Conservation (phyloP, 2,113 vertebrate species). For the Microtus montanus region DNA sequence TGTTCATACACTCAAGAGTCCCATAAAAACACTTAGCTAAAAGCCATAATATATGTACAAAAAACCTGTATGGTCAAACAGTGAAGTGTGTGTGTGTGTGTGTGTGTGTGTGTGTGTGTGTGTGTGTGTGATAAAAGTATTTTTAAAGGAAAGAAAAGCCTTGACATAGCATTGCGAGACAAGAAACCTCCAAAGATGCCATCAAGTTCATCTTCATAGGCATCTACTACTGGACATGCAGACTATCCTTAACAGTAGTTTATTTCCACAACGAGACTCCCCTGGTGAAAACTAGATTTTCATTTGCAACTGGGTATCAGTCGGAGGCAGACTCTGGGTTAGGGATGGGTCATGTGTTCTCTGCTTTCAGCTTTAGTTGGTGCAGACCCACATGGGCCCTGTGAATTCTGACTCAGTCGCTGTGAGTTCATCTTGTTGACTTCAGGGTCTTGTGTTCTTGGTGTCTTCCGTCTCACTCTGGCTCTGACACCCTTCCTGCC, state of each 20-base stretch:
- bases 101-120: background rate
- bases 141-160: background rate
- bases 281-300: background rate
- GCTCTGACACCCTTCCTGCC: background rate
- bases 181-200: background rate
- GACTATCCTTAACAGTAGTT: background rate
- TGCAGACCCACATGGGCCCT: background rate
- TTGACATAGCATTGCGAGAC: background rate
- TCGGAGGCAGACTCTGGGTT: background rate
- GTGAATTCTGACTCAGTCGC: background rate
- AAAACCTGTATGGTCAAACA: background rate
- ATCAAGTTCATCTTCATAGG: background rate
- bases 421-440: background rate
- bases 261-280: background rate
- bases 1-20: background rate
- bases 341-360: background rate
- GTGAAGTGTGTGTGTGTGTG: background rate
- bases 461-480: background rate
- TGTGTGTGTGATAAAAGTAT: background rate
- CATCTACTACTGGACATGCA: background rate
- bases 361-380: background rate
- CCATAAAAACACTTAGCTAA: background rate
- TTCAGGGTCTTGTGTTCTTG: background rate
- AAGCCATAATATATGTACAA: background rate
- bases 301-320: background rate